Conservation (phyloP, 2,113 vertebrate species). For the Tupaia tana region DNA sequence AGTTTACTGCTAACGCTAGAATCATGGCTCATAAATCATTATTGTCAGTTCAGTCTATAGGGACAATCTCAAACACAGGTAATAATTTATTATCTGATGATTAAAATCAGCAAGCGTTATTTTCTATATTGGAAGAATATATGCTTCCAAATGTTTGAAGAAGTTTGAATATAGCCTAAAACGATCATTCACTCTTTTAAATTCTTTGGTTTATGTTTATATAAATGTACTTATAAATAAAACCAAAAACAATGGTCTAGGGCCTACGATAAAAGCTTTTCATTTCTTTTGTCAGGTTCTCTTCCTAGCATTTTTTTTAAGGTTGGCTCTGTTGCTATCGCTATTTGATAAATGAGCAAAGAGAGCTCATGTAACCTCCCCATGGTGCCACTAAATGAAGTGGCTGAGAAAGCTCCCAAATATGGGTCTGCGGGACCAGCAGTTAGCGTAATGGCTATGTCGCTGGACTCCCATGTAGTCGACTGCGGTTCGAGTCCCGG, state of each 20-base stretch:
- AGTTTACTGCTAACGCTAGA: not conserved
- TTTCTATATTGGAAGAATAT: not conserved
- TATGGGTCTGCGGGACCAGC: not conserved
- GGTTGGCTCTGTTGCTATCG: not conserved
- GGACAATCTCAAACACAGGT: not conserved
- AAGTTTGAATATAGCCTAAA: not conserved
- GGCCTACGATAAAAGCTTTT: not conserved
- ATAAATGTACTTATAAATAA: not conserved
- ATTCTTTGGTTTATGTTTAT: not conserved
- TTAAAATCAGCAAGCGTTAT: not conserved
- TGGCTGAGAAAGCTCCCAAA: not conserved
- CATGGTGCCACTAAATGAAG: not conserved
- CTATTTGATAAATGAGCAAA: not conserved
- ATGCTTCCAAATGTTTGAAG: not conserved
- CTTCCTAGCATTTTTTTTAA: not conserved
- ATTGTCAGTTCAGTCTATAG: not conserved
- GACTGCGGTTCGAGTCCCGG: no score
- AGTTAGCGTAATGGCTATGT: no score
- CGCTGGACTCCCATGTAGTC: no score
- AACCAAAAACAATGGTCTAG: not conserved
- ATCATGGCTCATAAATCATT: not conserved
- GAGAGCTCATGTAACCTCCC: not conserved
- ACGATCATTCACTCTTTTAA: not conserved
- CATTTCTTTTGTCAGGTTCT: not conserved
- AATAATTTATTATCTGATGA: not conserved